A percentile compares a stretch with the other conserved stretches of the same genome.
phyloP scores from a whole-genome alignment of 1,140 invertebrate genomes.

The Pseudobourletiella spinata region DNA sequence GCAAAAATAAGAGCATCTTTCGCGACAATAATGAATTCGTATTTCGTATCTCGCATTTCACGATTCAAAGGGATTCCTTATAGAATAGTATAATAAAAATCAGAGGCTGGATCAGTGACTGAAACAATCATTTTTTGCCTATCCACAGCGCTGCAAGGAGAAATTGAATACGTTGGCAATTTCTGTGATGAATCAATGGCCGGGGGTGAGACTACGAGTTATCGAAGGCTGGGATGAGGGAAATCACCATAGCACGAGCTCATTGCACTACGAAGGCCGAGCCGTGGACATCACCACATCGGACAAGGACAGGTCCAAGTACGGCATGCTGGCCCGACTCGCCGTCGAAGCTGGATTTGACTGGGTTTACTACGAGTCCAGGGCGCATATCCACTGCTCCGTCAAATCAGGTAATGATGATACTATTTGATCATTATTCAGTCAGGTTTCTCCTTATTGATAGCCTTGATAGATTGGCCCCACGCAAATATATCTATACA shows the following conservation, averaged over 20 bases:
- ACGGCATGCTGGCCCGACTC: constrained; percentile 84
- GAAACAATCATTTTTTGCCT: too few species aligned
- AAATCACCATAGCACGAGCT: constrained; percentile 60
- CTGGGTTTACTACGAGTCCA: constrained; percentile 94
- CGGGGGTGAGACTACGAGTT: constrained; percentile 79
- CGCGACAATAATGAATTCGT: too few species aligned
- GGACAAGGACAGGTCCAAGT: constrained; percentile 82
- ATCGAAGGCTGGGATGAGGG: constrained; percentile 93
- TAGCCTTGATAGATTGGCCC: too few species aligned
- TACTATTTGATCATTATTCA: too few species aligned
- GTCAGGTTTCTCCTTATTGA: too few species aligned
- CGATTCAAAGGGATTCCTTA: too few species aligned
- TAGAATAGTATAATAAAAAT: too few species aligned
- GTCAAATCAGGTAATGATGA: constrained; percentile 85
- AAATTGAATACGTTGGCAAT: constrained; percentile 89
- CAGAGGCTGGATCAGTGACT: too few species aligned
- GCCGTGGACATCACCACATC: constrained; percentile 92
- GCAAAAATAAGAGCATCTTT: too few species aligned
- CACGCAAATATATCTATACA: too few species aligned
- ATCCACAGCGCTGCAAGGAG: constrained; percentile 91
- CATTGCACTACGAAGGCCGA: constrained; percentile 89
- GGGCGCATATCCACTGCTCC: constrained; percentile 91
- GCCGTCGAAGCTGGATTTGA: constrained; percentile 95
- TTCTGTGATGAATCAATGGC: constrained; percentile 97
- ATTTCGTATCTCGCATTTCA: too few species aligned